Base-by-base conservation (phyloP, 2,797 vertebrate genomes). In the Dallia pectoralis region DNA sequence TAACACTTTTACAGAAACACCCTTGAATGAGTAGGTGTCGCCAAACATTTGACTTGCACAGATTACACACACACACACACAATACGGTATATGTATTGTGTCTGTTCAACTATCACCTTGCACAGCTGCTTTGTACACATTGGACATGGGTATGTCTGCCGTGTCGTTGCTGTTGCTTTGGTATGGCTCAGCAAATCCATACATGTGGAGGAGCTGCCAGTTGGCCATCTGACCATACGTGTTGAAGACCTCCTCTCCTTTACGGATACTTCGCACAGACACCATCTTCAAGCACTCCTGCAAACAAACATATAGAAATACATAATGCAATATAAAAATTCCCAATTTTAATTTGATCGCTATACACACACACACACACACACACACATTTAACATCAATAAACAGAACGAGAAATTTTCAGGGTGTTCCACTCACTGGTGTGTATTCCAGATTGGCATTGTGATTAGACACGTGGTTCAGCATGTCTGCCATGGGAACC, bases 191-290 rank as follows among this genome's bases (percentile, higher is more conserved):
- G 93, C 90, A 25, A 99, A 99, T 75, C 97, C 97, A 0, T 99
- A 99, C 97, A 99, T 99, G 59, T 98, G 97, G 32, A 99, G 92
- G 71, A 99, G 93, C 83, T 99, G 97, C 96, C 96, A 97, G 88
- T 98, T 98, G 72, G 97, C 95, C 93, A 97, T 93, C 80, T 97
- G 93, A 12, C 97, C 97, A 0, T 98, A 99, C 0, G 97, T 99
- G 91, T 99, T 99, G 74, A 98, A 99, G 19, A 99, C 89, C 88
- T 99, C 97, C 65, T 95, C 89, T 0, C 95, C 97, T 84, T 91
- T 90, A 44, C 2, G 8, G 44, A 98, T 84, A 0, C 82, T 81
- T n/a, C 84, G 91, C 0, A 95, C 91, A 0, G 93, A 93, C 6
- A 98, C 93, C 97, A 99, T 98, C 74, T 89, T 95, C 79, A 99